Evolutionary conservation across 1,140 invertebrate genomes (phyloP).

Genomic region (Camponotus floridanus): DNA sequence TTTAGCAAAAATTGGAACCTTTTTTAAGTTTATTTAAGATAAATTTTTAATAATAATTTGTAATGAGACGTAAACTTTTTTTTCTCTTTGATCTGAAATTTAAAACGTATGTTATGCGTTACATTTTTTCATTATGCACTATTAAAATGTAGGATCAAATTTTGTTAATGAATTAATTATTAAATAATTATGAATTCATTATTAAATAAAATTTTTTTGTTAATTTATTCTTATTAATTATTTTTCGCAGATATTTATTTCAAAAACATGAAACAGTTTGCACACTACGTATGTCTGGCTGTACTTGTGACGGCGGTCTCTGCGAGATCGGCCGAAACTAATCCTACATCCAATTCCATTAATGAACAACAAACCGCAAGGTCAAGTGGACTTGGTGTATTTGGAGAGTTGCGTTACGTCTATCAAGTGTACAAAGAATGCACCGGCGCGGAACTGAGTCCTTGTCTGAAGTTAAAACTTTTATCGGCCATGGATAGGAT

Average conservation of each 20-base stretch:
- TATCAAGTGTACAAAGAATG: constrained; percentile 92
- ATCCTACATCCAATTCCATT: constrained; percentile 83
- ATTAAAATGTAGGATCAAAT: not conserved
- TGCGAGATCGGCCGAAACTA: constrained; percentile 85
- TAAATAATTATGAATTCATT: not conserved
- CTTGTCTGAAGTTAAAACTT: constrained; percentile 92
- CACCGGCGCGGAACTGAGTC: constrained; percentile 89
- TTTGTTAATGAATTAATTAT: not conserved
- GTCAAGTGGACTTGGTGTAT: constrained; percentile 80
- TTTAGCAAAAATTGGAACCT: not conserved
- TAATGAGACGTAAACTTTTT: too few species aligned
- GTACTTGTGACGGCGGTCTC: constrained; percentile 80
- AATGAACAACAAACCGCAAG: constrained; percentile 82
- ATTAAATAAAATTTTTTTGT: not conserved
- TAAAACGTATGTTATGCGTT: not conserved
- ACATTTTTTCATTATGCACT: not conserved
- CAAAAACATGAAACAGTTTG: constrained; percentile 77
- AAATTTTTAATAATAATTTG: not conserved
- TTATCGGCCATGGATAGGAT: constrained; percentile 91
- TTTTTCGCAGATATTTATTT: constrained; percentile 71
- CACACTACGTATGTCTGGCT: constrained; percentile 78
- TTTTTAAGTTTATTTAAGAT: not conserved
- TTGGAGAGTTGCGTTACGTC: constrained; percentile 87
- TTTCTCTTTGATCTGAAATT: not conserved
- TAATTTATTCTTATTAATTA: not conserved